Percentiles rank a stretch among this genome's conserved stretches.
Evolutionary conservation across 2,113 vertebrate genomes (phyloP).

Genomic region (Menidia beryllina): DNA sequence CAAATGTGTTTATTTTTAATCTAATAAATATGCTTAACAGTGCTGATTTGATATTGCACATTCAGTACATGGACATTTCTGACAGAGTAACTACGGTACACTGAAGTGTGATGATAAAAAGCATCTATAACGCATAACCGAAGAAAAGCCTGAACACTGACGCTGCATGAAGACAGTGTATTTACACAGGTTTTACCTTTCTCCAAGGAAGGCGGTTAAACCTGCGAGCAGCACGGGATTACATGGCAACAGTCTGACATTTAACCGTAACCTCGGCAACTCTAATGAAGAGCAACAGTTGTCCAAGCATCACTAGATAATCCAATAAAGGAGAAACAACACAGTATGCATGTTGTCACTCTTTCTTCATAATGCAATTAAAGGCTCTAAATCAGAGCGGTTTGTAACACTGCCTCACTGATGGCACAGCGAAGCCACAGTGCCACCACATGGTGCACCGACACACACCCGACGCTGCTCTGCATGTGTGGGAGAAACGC

Average conservation of each 20-base stretch:
- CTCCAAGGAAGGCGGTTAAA: not conserved
- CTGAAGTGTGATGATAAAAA: not conserved
- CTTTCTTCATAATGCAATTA: conserved; percentile 15
- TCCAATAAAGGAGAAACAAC: conserved; percentile 30
- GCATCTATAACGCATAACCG: not conserved
- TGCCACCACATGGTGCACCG: conserved; percentile 46
- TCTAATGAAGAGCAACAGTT: conserved; percentile 47
- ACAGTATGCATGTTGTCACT: conserved; percentile 13
- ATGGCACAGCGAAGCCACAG: conserved; percentile 31
- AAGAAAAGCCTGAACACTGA: not conserved
- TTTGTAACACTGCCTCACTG: not conserved
- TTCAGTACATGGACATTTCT: conserved; percentile 15
- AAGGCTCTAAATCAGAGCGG: conserved; percentile 25
- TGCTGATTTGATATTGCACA: conserved; percentile 19
- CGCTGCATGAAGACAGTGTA: conserved; percentile 13
- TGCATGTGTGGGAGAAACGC: conserved; percentile 22
- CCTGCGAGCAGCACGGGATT: conserved; percentile 28
- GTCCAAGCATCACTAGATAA: conserved; percentile 40
- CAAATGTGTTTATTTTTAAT: not conserved
- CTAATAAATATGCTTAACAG: conserved; percentile 50
- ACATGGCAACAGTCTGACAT: conserved; percentile 47
- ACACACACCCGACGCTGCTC: not conserved
- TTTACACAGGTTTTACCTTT: conserved; percentile 7
- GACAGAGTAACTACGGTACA: not conserved
- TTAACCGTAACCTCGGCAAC: conserved; percentile 46